Percentiles rank a stretch among this genome's conserved stretches.
phyloP scores from a whole-genome alignment of 2,888 invertebrate genomes.

The Cheilosia grossa region DNA sequence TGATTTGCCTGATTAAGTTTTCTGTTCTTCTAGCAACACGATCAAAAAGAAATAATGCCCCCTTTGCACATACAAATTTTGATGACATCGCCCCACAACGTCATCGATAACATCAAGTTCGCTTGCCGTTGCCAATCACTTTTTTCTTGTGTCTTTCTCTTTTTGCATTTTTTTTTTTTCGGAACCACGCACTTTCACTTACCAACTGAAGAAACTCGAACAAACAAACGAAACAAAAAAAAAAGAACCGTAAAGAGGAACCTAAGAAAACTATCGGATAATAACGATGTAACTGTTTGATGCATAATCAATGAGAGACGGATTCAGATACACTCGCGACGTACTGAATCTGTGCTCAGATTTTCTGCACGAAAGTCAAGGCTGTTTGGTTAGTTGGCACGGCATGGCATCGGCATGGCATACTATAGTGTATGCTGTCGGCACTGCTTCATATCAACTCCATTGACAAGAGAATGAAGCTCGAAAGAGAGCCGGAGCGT shows the following conservation, averaged over 20 bases:
- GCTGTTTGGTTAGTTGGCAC: slow-evolving; percentile 57
- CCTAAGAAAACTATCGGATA: slow-evolving; percentile 44
- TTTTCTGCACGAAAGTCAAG: slow-evolving; percentile 72
- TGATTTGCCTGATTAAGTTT: too few species aligned
- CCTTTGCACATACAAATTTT: neutral
- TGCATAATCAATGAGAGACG: slow-evolving; percentile 64
- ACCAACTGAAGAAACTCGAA: slow-evolving; percentile 17
- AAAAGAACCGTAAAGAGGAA: slow-evolving; percentile 28
- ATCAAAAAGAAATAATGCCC: neutral
- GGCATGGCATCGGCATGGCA: neutral
- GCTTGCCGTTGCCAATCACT: slow-evolving; percentile 14
- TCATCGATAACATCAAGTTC: slow-evolving; percentile 14
- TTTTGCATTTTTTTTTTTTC: slow-evolving; percentile 14
- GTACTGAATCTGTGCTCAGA: slow-evolving; percentile 32
- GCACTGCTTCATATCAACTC: slow-evolving; percentile 26
- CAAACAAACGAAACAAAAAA: neutral
- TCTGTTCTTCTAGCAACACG: too few species aligned
- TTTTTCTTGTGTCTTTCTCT: slow-evolving; percentile 10
- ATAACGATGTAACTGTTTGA: slow-evolving; percentile 61
- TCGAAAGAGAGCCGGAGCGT: slow-evolving; percentile 51
- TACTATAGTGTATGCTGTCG: neutral
- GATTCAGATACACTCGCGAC: slow-evolving; percentile 1
- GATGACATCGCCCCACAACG: neutral
- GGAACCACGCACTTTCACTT: slow-evolving; percentile 67
- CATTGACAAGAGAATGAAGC: slow-evolving; percentile 46